A percentile compares a stretch with the other conserved stretches of the same genome.
These are phyloP conservation scores for Saxidomus purpurata DNA, from an alignment of 1,140 invertebrate species.

Conservation along the genomic window DNA sequence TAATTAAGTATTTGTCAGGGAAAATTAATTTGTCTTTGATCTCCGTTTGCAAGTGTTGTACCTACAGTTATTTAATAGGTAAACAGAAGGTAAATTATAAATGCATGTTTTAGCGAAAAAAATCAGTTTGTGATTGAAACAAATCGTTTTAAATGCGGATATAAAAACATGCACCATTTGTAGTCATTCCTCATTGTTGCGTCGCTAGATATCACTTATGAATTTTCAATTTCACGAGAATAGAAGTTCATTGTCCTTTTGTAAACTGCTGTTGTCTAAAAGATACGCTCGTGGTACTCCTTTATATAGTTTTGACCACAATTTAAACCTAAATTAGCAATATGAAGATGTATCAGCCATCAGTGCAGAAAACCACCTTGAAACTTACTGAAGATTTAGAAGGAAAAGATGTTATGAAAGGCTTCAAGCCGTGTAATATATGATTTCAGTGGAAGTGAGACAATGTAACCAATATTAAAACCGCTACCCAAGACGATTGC, in stretches of 20 bases:
- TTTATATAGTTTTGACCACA: not conserved
- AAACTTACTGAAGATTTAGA: not conserved
- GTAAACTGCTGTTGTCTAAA: not conserved
- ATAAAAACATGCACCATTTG: too few species aligned
- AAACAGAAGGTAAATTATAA: too few species aligned
- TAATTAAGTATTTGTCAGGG: conserved; percentile 27
- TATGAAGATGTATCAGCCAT: not conserved
- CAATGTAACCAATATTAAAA: conserved; percentile 39
- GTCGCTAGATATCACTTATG: too few species aligned
- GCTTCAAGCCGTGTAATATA: conserved; percentile 9
- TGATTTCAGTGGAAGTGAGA: conserved; percentile 5
- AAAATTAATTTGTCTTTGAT: conserved; percentile 38
- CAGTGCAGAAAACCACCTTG: not conserved
- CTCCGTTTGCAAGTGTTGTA: not conserved
- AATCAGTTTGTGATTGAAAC: too few species aligned
- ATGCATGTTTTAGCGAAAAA: too few species aligned
- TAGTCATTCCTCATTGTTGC: too few species aligned
- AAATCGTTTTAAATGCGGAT: too few species aligned
- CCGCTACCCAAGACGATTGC: conserved; percentile 42
- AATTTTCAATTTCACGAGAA: too few species aligned
- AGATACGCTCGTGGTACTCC: not conserved
- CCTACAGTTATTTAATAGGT: too few species aligned
- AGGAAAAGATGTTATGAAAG: not conserved
- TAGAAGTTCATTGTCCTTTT: too few species aligned
- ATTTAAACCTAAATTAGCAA: not conserved